Evolutionary conservation across 2,113 vertebrate species (phyloP).

Genomic region (Sinocyclocheilus maitianheensis): DNA sequence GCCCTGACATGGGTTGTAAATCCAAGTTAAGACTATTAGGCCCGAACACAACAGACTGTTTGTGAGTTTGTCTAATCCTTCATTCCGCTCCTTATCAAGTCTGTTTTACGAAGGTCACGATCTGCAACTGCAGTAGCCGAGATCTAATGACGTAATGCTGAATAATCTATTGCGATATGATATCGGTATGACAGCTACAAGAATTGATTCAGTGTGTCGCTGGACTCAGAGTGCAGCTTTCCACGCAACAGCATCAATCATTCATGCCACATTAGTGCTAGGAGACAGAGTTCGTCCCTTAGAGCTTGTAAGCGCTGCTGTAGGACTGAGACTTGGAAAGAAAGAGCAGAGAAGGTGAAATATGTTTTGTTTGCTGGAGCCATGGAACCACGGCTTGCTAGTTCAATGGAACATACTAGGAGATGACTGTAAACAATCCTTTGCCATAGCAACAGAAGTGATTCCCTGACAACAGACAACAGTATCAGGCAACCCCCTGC

Average conservation of each 20-base stretch:
- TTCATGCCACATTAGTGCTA: constrained; percentile 36
- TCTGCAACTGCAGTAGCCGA: background rate
- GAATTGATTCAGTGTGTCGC: constrained; percentile 34
- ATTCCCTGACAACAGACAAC: constrained; percentile 9
- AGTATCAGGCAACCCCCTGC: background rate
- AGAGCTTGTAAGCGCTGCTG: background rate
- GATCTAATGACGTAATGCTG: background rate
- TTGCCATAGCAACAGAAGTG: background rate
- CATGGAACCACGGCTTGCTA: background rate
- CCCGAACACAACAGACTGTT: background rate
- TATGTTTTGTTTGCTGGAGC: constrained; percentile 19
- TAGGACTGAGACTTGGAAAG: constrained; percentile 3
- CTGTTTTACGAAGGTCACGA: background rate
- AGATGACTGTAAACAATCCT: background rate
- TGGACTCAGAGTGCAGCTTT: constrained; percentile 8
- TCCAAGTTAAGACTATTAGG: constrained; percentile 14
- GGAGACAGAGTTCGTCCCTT: constrained; percentile 5
- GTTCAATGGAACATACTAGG: background rate
- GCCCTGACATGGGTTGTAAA: constrained; percentile 4
- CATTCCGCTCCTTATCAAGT: background rate
- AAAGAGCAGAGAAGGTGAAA: background rate
- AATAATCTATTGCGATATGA: constrained; percentile 2
- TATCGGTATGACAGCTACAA: constrained; percentile 10
- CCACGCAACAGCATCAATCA: constrained; percentile 18
- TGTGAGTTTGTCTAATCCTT: constrained; percentile 13